phyloP scores from a whole-genome alignment of 2,797 vertebrate genomes.

The Sitta carolinensis region DNA sequence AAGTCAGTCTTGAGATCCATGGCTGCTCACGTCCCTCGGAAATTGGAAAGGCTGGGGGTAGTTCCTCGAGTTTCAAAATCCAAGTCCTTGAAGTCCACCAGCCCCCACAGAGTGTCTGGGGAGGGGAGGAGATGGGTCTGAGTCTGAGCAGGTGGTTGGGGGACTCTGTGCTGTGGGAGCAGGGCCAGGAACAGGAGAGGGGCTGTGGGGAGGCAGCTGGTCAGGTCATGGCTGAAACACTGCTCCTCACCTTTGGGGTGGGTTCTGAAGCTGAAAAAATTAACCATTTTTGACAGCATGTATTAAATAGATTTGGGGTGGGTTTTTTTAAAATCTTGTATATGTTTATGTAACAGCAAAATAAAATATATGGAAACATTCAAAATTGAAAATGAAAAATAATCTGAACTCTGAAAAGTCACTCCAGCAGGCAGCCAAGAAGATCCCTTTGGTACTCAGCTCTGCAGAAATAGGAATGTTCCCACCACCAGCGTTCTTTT shows the following conservation, averaged over 20 bases:
- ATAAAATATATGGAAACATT: background rate
- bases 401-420: background rate
- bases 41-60: background rate
- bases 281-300: fast-evolving
- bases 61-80: background rate
- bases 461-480: background rate
- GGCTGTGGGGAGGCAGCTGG: background rate
- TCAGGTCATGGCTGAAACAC: fast-evolving
- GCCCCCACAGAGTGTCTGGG: background rate
- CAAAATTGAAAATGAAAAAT: background rate
- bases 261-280: background rate
- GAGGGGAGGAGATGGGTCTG: background rate
- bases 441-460: background rate
- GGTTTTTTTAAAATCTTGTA: background rate
- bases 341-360: background rate
- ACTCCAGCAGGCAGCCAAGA: background rate
- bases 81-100: background rate
- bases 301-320: background rate
- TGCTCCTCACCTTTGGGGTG: background rate
- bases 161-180: background rate
- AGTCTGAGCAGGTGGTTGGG: fast-evolving
- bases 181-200: background rate
- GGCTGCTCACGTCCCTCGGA: background rate
- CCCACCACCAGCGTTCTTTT: background rate
- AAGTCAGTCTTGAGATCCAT: conserved; percentile 55